phyloP scores from a whole-genome alignment of 2,888 invertebrate genomes.

The Thera britannica region DNA sequence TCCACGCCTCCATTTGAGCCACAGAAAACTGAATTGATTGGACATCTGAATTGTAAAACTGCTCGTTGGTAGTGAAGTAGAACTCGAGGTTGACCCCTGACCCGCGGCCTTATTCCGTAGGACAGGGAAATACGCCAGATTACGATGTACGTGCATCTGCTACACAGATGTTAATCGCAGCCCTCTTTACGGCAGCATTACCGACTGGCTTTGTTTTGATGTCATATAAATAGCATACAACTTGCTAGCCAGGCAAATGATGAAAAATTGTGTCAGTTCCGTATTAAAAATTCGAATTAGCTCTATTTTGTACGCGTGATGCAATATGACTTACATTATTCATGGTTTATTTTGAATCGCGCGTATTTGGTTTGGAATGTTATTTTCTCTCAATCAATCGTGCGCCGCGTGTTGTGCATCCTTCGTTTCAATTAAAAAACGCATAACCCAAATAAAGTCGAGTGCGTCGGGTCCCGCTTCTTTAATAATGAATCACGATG shows the following conservation, averaged over 20 bases:
- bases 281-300: conserved; percentile 55
- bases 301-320: conserved; percentile 42
- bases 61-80: conserved; percentile 39
- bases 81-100: conserved; percentile 51
- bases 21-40: conserved; percentile 44
- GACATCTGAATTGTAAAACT: conserved; percentile 60
- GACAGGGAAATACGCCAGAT: conserved; percentile 46
- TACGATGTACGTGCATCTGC: conserved; percentile 63
- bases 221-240: conserved; percentile 71
- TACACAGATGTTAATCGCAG: conserved; percentile 72
- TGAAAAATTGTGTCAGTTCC: conserved; percentile 71
- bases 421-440: conserved; percentile 68
- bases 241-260: conserved; percentile 50
- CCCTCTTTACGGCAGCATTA: conserved; percentile 61
- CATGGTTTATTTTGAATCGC: conserved; percentile 45
- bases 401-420: conserved; percentile 52
- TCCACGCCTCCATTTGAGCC: conserved; percentile 40
- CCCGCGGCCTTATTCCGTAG: conserved; percentile 48
- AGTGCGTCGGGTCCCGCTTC: conserved; percentile 64
- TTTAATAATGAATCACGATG: conserved; percentile 78
- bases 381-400: conserved; percentile 58
- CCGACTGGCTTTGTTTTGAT: conserved; percentile 65
- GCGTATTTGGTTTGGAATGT: conserved; percentile 43
- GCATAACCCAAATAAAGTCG: conserved; percentile 68
- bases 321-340: conserved; percentile 37